Percentiles rank a stretch among this genome's conserved stretches.
These are phyloP conservation scores for Camponotus fellah DNA, from an alignment of 2,888 invertebrate species.

Conservation along the genomic window DNA sequence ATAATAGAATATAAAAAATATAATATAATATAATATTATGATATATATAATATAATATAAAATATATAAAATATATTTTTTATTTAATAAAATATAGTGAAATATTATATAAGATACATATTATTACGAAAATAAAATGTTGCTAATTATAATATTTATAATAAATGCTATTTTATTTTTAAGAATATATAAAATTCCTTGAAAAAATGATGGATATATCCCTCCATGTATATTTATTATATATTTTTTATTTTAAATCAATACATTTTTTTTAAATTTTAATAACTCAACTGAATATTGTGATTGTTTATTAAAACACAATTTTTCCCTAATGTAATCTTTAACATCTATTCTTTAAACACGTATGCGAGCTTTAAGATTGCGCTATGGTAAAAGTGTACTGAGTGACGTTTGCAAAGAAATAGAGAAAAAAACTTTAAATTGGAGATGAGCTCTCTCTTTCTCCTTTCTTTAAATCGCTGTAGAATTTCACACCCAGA, in stretches of 20 bases:
- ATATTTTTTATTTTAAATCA: not conserved
- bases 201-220: not conserved
- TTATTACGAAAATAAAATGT: not conserved
- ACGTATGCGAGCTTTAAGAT: not conserved
- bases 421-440: slow-evolving; percentile 22
- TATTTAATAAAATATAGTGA: not conserved
- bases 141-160: not conserved
- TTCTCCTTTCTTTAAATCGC: slow-evolving; percentile 32
- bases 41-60: too few relatives aligned
- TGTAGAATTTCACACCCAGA: slow-evolving; percentile 35
- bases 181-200: not conserved
- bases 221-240: too few relatives aligned
- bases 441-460: slow-evolving; percentile 19
- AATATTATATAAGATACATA: not conserved
- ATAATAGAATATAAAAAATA: too few relatives aligned
- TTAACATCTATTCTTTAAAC: not conserved
- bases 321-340: not conserved
- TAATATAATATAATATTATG: too few relatives aligned
- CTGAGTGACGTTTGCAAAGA: slow-evolving; percentile 19
- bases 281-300: not conserved
- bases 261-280: not conserved
- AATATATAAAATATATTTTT: not conserved
- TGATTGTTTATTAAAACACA: not conserved
- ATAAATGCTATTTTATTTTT: not conserved
- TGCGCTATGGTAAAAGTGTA: not conserved